These are phyloP conservation scores for Eulithis testata DNA, from an alignment of 2,888 invertebrate species.

Conservation along the genomic window DNA sequence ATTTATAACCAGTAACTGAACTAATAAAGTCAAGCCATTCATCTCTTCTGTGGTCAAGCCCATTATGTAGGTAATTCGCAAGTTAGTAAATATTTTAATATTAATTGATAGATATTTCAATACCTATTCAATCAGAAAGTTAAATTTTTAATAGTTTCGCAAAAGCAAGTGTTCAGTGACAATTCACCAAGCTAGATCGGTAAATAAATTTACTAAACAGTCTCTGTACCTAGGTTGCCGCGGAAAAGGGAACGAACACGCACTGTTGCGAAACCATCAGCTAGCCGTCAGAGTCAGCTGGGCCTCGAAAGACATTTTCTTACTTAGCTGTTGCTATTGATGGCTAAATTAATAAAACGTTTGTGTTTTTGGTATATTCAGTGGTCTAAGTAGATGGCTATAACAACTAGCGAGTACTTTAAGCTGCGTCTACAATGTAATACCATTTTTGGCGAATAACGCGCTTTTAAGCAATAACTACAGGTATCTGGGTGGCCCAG, in stretches of 20 bases:
- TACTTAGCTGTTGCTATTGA: background rate
- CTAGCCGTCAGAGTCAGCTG: too few species aligned
- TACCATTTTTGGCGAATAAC: background rate
- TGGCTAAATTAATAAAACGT: background rate
- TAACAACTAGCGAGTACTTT: background rate
- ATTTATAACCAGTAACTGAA: background rate
- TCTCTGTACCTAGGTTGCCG: too few species aligned
- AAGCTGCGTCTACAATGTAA: constrained; percentile 6
- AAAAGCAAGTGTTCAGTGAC: too few species aligned
- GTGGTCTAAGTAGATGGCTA: constrained; percentile 1
- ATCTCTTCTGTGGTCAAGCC: too few species aligned
- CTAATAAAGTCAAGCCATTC: too few species aligned
- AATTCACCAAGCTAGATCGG: too few species aligned
- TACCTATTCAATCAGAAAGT: too few species aligned
- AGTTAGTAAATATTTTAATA: constrained; percentile 3
- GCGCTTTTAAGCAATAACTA: background rate
- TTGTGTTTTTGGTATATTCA: background rate
- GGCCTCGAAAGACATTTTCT: background rate
- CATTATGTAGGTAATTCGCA: background rate
- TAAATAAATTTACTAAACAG: too few species aligned
- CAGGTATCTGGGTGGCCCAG: background rate
- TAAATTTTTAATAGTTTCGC: too few species aligned
- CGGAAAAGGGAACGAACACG: too few species aligned
- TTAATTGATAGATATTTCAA: background rate
- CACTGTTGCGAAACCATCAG: too few species aligned